Evolutionary conservation across 35 echinoderm and acorn worm species (phyloP).

Genomic region (Strongylocentrotus purpuratus): DNA sequence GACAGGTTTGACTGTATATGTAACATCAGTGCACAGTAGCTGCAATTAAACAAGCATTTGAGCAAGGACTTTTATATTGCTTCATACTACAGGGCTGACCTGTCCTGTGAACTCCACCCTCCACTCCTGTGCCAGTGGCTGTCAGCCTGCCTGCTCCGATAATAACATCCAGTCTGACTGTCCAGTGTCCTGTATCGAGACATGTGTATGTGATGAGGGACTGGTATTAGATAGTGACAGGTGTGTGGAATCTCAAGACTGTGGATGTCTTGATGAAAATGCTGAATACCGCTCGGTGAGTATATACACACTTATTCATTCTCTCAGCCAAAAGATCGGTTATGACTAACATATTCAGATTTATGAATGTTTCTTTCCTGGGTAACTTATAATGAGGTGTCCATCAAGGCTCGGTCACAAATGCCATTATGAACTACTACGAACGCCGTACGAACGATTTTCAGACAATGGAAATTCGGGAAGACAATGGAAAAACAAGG

Average conservation of each 20-base stretch:
- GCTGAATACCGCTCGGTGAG: conserved; percentile 69
- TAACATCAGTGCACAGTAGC: too few species aligned
- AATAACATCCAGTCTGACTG: background rate
- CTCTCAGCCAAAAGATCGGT: background rate
- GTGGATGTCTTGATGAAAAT: conserved; percentile 61
- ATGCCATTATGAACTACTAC: too few species aligned
- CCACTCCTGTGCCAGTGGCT: conserved; percentile 72
- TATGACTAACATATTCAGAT: too few species aligned
- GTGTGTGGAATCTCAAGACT: conserved; percentile 67
- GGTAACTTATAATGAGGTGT: too few species aligned
- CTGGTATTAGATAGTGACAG: conserved; percentile 64
- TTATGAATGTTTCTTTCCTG: too few species aligned
- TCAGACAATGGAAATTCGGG: too few species aligned
- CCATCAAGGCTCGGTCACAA: too few species aligned
- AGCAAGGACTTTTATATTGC: too few species aligned
- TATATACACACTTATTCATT: background rate
- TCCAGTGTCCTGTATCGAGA: conserved; percentile 69
- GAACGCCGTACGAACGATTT: too few species aligned
- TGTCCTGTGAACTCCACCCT: conserved; percentile 65
- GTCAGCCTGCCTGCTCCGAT: conserved; percentile 76
- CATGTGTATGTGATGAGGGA: conserved; percentile 77
- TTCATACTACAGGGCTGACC: conserved; percentile 53
- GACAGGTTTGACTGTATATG: too few species aligned
- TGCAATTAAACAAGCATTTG: too few species aligned
- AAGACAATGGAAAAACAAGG: too few species aligned